Base-by-base conservation (phyloP, 2,888 invertebrate species). In the Phaonia tiefii region DNA sequence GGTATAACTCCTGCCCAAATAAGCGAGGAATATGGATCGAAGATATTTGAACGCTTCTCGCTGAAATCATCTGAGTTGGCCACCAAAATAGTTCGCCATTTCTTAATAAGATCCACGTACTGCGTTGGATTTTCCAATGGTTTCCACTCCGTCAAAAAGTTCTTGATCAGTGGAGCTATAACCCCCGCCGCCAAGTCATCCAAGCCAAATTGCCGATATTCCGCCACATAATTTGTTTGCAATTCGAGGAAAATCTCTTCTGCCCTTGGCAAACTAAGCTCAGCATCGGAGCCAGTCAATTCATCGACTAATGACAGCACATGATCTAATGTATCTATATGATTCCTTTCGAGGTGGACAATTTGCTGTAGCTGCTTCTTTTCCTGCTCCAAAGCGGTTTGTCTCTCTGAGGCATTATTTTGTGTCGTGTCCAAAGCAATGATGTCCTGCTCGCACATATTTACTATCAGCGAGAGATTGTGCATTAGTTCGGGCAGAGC, bases 401-500 rank as follows among this genome's bases (percentile, higher is more conserved):
- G 93, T 84, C 95, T 93, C 87, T 99, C 98, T 85, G 94, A 94
- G 7, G 96, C 94, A 83, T 95, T 93, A 65, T 95, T 93, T 1
- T 95, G 93, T 82, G 94, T 93, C 72, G 95, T 93, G 78, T 97
- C 97, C 85, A 96, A 95, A 85, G 94, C 93, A 73, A 99, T 95
- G 71, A 99, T 99, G 84, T 98, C 96, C 92, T 98, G 97, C 91
- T 99, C 99, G 80, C 98, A 96, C 92, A 97, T 95, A 83, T 98
- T 97, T 0, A 99, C 95, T 84, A 99, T 92, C 13, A 99, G 91
- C 88, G 97, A 95, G 49, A 99, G 92, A 92, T 99, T 99, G 89
- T 99, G 97, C 83, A 94, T 93, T 2, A 99, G 93, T 90, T 99
- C 98, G 0, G 99, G 98, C 83, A 99, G 91, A 2, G 94, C 92